Base-by-base conservation (phyloP, 2,888 invertebrate species). In the Saturnia japonica region DNA sequence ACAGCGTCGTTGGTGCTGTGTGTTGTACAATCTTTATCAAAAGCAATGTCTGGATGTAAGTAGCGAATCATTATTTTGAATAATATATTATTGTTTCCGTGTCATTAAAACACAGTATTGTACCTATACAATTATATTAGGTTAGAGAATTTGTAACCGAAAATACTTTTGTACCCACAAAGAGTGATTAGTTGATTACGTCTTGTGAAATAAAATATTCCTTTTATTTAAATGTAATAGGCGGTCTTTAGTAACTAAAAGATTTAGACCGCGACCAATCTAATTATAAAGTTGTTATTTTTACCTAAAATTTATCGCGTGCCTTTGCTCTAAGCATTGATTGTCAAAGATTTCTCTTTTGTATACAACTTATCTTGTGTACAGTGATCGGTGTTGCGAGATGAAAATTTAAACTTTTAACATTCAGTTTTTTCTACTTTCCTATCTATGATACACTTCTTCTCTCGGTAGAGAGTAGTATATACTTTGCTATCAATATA, bases 21-120 rank as follows among this genome's bases (percentile, higher is more conserved):
- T 60, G 28, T 60, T 60, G 57, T 60, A 14, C 25, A 60, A 60
- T 60, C 57, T 60, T 25, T 57, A 60, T 28, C 28, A 60, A 28
- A 60, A 60, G 28, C 14, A 60, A 60, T 60, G 57, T 60, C 57
- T 28, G 57, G 57, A 60, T 60, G 57, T 60, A 60, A 60, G 57
- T 60, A 60, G 25, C 1, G 22, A 60, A 28, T 3, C 28, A 60
- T 34, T 34, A 34, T 22, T 57, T 57, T 25, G 9, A n/a, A 25
- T 25, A 25, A 25, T 25, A 57, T 22, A 6, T 16, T 57, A 25
- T 14, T 60, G 28, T 28, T 60, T 28, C 14, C 14, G 54, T 60
- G 14, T 28, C 14, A 14, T 60, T 28, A 60, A 12, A 60, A 28
- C 14, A 25, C 25, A 60, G 6, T 28, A 25, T 14, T 60, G 12